Evolutionary conservation across 2,797 vertebrate genomes (phyloP), one percentile per base, ranked within the genome.

Genomic region (Salmo trutta): DNA sequence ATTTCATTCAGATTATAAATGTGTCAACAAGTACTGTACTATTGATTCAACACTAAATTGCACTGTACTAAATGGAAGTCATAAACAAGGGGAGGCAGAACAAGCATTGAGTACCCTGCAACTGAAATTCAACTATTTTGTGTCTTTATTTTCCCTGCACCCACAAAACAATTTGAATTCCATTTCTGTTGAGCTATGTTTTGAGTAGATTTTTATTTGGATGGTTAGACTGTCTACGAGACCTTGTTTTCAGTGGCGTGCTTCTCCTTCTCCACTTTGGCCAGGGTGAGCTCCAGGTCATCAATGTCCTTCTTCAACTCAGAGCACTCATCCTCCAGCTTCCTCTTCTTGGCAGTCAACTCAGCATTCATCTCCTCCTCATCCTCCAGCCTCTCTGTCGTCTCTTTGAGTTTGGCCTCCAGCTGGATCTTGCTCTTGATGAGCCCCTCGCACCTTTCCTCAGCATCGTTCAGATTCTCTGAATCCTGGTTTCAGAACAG

Each of bases 351-450:
- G 59, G 59, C 59, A 2, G 59, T 62, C 59, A 62, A 12, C 59
- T 62, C 59, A 12, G 59, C 59, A 12, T 62, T 62, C n/a, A 62
- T 62, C 21, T 62, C 59, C 5, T 95, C 94, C 24, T 95, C 94
- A 0, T 95, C 94, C 3, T 95, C 94, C 62, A 94, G 4, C 66
- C 93, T 91, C 86, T 95, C 94, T 3, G 69, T 93, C n/a, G 93
- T 73, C 75, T 95, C 93, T 84, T 95, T 95, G 65, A 95, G 92
- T 88, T 93, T 94, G 27, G 93, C 90, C 83, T 95, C 94, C 66
- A 95, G 82, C 8, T 94, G 93, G 77, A 94, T 93, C 41, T 82
- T 19, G 0, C 89, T 91, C 91, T 94, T 94, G 29, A 94, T 94
- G 59, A 95, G 29, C 16, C 94, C 93, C 6, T 95, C 94, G 29